Conservation (phyloP, 2,888 invertebrate species). For the Rhagophthalmus giganteus region DNA sequence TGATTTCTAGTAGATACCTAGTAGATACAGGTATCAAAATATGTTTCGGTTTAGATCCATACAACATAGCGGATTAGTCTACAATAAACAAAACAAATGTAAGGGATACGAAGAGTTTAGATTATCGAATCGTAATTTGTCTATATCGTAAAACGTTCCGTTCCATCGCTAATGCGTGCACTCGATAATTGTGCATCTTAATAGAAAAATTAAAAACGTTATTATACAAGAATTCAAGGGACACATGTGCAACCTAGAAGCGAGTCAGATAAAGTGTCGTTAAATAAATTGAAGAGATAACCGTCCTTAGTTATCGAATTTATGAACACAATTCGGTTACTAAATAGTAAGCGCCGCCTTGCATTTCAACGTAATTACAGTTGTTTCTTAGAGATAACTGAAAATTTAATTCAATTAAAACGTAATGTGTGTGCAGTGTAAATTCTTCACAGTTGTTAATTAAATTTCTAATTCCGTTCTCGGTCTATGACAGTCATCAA, state of each 20-base stretch:
- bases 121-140: no score
- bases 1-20: no score
- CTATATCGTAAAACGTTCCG: no score
- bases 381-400: slow-evolving; percentile 47
- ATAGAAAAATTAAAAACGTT: slow-evolving; percentile 8
- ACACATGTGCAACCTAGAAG: slow-evolving; percentile 37
- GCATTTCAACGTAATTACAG: slow-evolving; percentile 43
- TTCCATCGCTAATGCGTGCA: no score
- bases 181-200: neutral
- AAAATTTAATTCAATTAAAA: slow-evolving; percentile 41
- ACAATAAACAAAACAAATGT: no score
- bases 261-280: slow-evolving; percentile 43
- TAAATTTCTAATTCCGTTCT: slow-evolving; percentile 55
- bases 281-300: slow-evolving; percentile 47
- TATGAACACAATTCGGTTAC: slow-evolving; percentile 40
- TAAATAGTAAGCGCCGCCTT: slow-evolving; percentile 34
- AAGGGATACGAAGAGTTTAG: no score
- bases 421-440: slow-evolving; percentile 36
- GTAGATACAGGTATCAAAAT: no score
- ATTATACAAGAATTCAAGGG: slow-evolving; percentile 24
- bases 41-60: no score
- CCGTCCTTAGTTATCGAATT: slow-evolving; percentile 45
- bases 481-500: slow-evolving; percentile 56
- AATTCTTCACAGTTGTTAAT: slow-evolving; percentile 50
- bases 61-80: no score